Percentiles rank a stretch among this genome's conserved stretches.
phyloP scores from a whole-genome alignment of 2,888 invertebrate genomes.

The Megaustenia siamemsis region DNA sequence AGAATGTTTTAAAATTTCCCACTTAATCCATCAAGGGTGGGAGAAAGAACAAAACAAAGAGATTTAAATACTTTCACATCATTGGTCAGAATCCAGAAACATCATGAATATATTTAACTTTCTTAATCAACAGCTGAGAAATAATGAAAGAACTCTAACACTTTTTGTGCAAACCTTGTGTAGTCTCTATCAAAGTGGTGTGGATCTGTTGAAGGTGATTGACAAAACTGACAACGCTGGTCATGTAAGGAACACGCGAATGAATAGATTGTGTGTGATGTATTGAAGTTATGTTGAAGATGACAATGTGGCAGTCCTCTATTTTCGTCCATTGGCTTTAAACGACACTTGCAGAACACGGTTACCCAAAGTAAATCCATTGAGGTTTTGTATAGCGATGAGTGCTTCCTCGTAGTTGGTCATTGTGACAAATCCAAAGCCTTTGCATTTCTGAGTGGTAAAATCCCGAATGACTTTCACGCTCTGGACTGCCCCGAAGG shows the following conservation, averaged over 20 bases:
- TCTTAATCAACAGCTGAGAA: no score
- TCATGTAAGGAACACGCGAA: neutral
- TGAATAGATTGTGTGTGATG: neutral
- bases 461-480: constrained; percentile 97
- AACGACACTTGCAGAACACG: constrained; percentile 98
- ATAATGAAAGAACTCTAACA: no score
- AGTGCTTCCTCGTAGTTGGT: constrained; percentile 98
- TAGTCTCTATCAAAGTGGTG: neutral
- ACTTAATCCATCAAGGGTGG: no score
- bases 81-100: no score
- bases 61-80: no score
- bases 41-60: no score
- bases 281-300: neutral
- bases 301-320: constrained; percentile 81
- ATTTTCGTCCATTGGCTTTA: constrained; percentile 85
- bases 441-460: constrained; percentile 97
- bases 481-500: constrained; percentile 97
- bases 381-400: constrained; percentile 96
- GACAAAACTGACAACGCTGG: neutral
- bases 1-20: no score
- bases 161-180: neutral
- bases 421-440: constrained; percentile 99
- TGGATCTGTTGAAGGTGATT: constrained; percentile 1
- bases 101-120: no score
- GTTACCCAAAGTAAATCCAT: constrained; percentile 96